Base-by-base conservation (phyloP, 2,888 invertebrate genomes). In the Eupsilia transversa region DNA sequence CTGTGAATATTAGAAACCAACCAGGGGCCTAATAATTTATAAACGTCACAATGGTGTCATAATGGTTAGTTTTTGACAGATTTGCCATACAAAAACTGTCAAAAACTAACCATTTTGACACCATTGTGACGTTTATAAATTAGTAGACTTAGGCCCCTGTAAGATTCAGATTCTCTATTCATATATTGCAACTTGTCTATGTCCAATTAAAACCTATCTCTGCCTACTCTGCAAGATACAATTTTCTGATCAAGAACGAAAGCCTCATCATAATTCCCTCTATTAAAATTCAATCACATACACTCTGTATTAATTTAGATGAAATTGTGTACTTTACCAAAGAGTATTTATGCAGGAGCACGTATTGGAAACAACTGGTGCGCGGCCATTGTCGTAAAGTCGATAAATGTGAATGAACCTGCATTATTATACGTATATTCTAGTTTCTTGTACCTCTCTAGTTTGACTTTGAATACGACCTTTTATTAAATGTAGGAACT, bases 341-440 rank as follows among this genome's bases (percentile, higher is more conserved):
- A 43, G 33, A 1, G 20, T 52, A 76, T 82, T 82, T 72, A 84
- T 84, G 84, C 83, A 65, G 9, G 27, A 23, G 35, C 82, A 82
- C 85, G 85, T 72, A 74, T 82, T 67, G 61, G 64, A 63, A 66
- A 64, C 57, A 68, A 77, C 57, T 52, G 69, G 56, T 71, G 73
- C 60, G 66, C 64, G 35, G 54, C 64, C 64, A 74, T 59, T 75
- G 72, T 72, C 69, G 69, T 65, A 52, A 76, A 82, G 82, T 79
- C 83, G 80, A 57, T 82, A 65, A 66, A 77, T 52, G 83, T 75
- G 76, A 75, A 74, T 71, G 69, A 82, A 81, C 74, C 43, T 66
- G 68, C 65, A 57, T 78, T 41, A 46, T 46, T 70, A 49, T 38
- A 65, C 52, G 33, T 54, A 56, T 57, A 74, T 41, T 82, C 46